Percentiles rank a stretch among this genome's conserved stretches.
These are phyloP conservation scores for Chiloscyllium punctatum DNA, from an alignment of 2,797 vertebrate species.

Conservation along the genomic window DNA sequence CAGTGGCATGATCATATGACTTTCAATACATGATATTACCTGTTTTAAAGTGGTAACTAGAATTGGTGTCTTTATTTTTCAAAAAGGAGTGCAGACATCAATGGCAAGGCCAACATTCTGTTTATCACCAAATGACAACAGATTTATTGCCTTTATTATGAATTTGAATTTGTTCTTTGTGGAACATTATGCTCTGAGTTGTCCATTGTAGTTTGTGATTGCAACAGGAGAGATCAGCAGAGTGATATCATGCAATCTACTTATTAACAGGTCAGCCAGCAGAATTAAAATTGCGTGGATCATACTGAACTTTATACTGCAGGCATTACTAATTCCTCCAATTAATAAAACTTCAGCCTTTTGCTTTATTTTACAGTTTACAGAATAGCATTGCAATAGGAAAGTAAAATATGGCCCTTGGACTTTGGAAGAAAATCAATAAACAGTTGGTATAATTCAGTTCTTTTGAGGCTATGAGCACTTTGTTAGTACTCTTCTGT, in stretches of 20 bases:
- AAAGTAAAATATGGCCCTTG: too few relatives aligned
- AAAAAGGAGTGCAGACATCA: background rate
- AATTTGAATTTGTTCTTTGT: background rate
- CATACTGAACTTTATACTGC: background rate
- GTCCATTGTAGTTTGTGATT: background rate
- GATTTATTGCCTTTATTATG: background rate
- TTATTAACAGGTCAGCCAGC: background rate
- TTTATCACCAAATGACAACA: background rate
- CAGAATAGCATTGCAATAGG: background rate
- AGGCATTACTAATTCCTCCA: background rate
- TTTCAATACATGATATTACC: background rate
- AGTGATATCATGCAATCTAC: background rate
- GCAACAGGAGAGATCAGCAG: background rate
- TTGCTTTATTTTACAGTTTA: too few relatives aligned
- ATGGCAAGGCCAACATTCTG: background rate
- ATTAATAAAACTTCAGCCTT: background rate
- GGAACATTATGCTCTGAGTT: background rate
- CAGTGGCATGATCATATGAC: too few relatives aligned
- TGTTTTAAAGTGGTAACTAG: too few relatives aligned
- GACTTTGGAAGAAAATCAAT: background rate
- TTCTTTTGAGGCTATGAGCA: background rate
- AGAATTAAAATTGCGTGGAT: background rate
- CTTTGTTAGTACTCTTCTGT: background rate
- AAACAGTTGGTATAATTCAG: background rate
- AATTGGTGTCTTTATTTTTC: too few relatives aligned